Conservation (phyloP, 2,888 invertebrate species). For the Noctua pronuba region DNA sequence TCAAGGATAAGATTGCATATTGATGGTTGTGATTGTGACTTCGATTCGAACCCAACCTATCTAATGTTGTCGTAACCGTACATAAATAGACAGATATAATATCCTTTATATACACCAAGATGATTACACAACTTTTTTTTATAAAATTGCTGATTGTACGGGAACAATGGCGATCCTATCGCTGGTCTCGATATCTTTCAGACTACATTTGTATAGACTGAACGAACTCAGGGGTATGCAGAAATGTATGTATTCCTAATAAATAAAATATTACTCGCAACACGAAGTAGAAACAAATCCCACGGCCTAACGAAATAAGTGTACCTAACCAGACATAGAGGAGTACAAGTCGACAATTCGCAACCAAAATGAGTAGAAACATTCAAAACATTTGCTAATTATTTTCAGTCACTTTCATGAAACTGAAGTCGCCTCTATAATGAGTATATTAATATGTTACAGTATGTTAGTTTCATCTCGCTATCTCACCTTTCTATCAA, state of each 20-base stretch:
- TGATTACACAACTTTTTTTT: not conserved
- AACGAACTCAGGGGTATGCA: not conserved
- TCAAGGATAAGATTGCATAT: not conserved
- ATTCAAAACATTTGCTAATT: conserved; percentile 27
- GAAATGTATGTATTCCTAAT: not conserved
- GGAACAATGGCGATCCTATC: not conserved
- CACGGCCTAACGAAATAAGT: not conserved
- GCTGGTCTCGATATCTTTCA: not conserved
- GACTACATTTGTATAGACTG: not conserved
- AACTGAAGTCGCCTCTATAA: conserved; percentile 18
- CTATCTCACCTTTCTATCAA: conserved; percentile 54
- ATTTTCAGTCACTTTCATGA: conserved; percentile 43
- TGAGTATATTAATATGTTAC: conserved; percentile 42
- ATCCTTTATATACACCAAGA: not conserved
- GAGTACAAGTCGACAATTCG: not conserved
- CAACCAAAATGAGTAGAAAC: not conserved
- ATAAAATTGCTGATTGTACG: not conserved
- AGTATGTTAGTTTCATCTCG: conserved; percentile 39
- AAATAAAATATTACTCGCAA: not conserved
- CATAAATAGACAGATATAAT: not conserved
- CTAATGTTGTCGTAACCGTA: not conserved
- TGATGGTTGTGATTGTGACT: not conserved
- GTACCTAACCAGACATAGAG: not conserved
- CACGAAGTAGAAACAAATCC: not conserved
- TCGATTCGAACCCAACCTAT: not conserved